phyloP scores from a whole-genome alignment of 2,888 invertebrate species.

The Mimachlamys varia region DNA sequence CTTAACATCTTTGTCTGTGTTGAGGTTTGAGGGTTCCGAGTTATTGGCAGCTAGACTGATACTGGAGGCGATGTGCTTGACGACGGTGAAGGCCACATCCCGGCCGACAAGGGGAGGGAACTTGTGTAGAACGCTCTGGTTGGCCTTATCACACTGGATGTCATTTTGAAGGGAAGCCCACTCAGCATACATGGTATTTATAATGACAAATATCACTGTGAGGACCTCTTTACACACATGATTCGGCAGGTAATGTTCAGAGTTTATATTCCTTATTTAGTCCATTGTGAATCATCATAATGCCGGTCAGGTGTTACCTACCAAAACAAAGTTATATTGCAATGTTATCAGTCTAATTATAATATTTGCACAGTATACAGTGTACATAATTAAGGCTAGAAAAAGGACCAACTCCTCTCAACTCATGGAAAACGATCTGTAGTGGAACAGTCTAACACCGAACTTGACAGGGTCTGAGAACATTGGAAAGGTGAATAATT shows the following conservation, averaged over 20 bases:
- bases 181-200: conserved; percentile 81
- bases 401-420: no score
- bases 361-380: no score
- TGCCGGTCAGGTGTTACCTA: neutral
- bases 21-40: conserved; percentile 90
- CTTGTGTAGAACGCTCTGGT: conserved; percentile 87
- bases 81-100: conserved; percentile 91
- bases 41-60: conserved; percentile 85
- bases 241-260: neutral
- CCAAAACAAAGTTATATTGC: neutral
- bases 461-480: no score
- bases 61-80: conserved; percentile 89
- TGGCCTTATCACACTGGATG: conserved; percentile 79
- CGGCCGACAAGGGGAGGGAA: conserved; percentile 89
- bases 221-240: neutral
- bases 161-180: conserved; percentile 81
- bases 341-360: no score
- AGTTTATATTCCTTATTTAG: neutral
- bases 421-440: no score
- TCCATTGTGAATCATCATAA: neutral
- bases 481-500: no score
- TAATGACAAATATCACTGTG: neutral
- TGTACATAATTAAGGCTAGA: no score
- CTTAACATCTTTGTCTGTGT: conserved; percentile 88
- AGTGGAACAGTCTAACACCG: no score